Conservation (phyloP, 1,140 invertebrate species). For the Globodera rostochiensis region DNA sequence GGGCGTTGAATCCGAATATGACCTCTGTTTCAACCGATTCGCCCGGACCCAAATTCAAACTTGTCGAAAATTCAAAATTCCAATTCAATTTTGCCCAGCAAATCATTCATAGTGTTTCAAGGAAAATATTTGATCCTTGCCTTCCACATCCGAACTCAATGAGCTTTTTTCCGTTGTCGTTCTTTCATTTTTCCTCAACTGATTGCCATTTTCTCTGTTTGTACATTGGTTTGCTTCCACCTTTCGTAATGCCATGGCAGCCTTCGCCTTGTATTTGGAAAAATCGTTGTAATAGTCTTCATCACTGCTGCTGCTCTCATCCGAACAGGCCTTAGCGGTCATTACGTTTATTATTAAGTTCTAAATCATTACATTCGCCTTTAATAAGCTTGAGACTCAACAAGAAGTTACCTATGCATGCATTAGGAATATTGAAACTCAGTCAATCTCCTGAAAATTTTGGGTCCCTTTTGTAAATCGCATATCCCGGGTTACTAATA, state of each 20-base stretch:
- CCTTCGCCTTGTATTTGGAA: slow-evolving; percentile 27
- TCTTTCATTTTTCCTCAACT: not conserved
- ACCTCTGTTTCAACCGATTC: too few species aligned
- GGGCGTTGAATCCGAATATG: too few species aligned
- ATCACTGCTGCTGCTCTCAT: slow-evolving; percentile 23
- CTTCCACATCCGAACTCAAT: not conserved
- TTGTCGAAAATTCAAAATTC: too few species aligned
- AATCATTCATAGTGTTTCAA: too few species aligned
- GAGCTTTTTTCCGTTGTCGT: not conserved
- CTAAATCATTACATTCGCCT: not conserved
- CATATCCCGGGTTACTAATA: too few species aligned
- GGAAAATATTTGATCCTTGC: not conserved
- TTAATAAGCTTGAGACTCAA: too few species aligned
- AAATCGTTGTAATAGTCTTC: slow-evolving; percentile 32
- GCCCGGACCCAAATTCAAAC: too few species aligned
- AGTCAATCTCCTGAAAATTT: too few species aligned
- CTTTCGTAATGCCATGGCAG: slow-evolving; percentile 6
- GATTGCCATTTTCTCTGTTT: not conserved
- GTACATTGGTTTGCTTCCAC: not conserved
- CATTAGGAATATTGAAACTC: too few species aligned
- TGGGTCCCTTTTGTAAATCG: too few species aligned
- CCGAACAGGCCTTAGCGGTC: not conserved
- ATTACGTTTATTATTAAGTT: not conserved
- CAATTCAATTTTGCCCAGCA: too few species aligned
- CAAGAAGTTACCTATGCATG: too few species aligned